These are phyloP conservation scores for Sphaeramia orbicularis DNA, from an alignment of 2,797 vertebrate genomes.

Conservation along the genomic window DNA sequence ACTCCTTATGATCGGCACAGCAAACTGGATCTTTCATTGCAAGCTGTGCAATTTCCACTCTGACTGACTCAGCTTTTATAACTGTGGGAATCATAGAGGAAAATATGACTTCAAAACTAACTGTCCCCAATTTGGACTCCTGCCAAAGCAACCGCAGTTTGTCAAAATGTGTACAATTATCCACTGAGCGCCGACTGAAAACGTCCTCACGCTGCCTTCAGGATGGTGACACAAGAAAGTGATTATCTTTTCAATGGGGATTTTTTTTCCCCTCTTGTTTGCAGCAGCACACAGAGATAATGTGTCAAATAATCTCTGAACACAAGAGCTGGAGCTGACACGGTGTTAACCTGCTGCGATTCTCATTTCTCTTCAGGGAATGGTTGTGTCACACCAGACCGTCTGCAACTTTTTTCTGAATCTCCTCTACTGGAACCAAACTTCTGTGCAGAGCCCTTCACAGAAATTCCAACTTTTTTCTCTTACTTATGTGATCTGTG, in stretches of 20 bases:
- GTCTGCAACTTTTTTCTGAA: constrained; percentile 37
- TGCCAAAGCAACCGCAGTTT: constrained; percentile 6
- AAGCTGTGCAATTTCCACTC: constrained; percentile 6
- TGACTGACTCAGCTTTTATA: constrained; percentile 2
- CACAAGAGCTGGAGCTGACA: constrained; percentile 48
- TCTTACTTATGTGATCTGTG: constrained; percentile 25
- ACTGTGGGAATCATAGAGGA: constrained; percentile 1
- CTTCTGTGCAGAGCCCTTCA: constrained; percentile 12
- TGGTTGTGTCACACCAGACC: constrained; percentile 23
- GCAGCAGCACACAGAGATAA: constrained; percentile 53
- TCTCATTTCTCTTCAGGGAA: constrained; percentile 58
- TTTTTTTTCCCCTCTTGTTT: constrained; percentile 33
- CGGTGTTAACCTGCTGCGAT: constrained; percentile 58
- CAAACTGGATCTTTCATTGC: neutral
- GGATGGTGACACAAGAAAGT: constrained; percentile 33
- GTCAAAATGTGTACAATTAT: constrained; percentile 36
- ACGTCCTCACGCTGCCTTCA: constrained; percentile 14
- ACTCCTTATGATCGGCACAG: constrained; percentile 9
- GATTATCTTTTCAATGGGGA: constrained; percentile 47
- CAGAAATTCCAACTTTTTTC: constrained; percentile 35
- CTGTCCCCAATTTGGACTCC: constrained; percentile 16
- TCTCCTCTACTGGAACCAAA: constrained; percentile 22
- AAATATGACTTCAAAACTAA: constrained; percentile 25
- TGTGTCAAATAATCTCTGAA: constrained; percentile 54
- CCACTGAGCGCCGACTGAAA: constrained; percentile 8